A percentile compares a stretch with the other conserved stretches of the same genome.
Conservation (phyloP, 2,888 invertebrate species). For the Orthosia incerta region DNA sequence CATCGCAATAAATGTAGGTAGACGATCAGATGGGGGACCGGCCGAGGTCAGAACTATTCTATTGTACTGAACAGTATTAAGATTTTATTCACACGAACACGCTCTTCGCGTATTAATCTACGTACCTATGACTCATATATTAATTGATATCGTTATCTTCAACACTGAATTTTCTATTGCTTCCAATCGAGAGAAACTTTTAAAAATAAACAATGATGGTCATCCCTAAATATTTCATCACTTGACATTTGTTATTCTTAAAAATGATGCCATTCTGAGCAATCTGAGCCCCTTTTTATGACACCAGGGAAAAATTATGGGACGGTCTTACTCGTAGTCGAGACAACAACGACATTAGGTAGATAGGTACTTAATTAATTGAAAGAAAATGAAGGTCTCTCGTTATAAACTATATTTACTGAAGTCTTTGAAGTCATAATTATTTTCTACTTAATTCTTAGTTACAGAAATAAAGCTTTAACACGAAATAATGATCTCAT, state of each 20-base stretch:
- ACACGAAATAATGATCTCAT: constrained; percentile 48
- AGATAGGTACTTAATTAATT: constrained; percentile 17
- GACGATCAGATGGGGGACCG: constrained; percentile 71
- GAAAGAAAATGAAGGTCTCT: constrained; percentile 33
- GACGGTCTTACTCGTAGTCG: constrained; percentile 4
- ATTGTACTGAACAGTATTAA: constrained; percentile 78
- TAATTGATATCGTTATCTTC: constrained; percentile 56
- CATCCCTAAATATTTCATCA: constrained; percentile 1
- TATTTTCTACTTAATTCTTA: constrained; percentile 30
- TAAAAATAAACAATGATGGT: constrained; percentile 6
- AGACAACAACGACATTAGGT: constrained; percentile 2
- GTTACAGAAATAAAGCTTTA: constrained; percentile 17
- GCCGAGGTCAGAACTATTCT: constrained; percentile 87
- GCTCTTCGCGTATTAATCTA: constrained; percentile 57
- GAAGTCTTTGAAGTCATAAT: constrained; percentile 28
- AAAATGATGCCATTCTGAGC: constrained; percentile 15
- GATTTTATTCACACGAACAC: constrained; percentile 74
- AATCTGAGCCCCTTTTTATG: constrained; percentile 31
- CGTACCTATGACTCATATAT: constrained; percentile 63
- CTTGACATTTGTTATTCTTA: constrained; percentile 12
- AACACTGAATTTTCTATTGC: constrained; percentile 33
- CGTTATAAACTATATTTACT: constrained; percentile 21
- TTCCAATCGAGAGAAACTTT: constrained; percentile 20
- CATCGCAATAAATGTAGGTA: constrained; percentile 66
- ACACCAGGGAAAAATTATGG: constrained; percentile 19